Evolutionary conservation across 2,113 vertebrate genomes (phyloP), one percentile per base, ranked within the genome.

Genomic region (Corydoras sp.): DNA sequence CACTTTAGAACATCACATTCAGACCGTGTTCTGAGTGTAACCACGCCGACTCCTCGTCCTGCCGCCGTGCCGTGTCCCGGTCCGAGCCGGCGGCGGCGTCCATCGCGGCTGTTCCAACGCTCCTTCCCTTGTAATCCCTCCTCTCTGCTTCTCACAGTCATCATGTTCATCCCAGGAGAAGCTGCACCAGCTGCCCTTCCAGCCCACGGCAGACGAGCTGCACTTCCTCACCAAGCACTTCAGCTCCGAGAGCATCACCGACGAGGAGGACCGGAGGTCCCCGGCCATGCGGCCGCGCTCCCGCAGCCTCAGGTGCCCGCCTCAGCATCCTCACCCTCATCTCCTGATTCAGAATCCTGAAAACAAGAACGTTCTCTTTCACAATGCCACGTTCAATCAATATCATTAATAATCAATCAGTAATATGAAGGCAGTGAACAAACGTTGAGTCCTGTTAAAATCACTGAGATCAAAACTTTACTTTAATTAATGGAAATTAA

Each of bases 101-200:
- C 3, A 53, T 12, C 65, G 54, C 74, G 72, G 62, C 67, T 56
- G 64, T 62, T 30, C 70, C 71, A 32, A 69, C 56, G 58, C 58
- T 79, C 67, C 69, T 81, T 68, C 65, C 69, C 60, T 80, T 83
- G 87, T 90, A 90, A 90, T 86, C 84, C 84, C 84, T 88, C 86
- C 82, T 88, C 86, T 88, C 82, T 91, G 88, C 88, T 91, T 87
- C 88, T 91, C 92, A 90, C 89, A 98, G 96, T 98, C 96, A 83
- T 98, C 96, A 81, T 98, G 94, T 91, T 98, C 96, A 92, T 98
- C 96, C 82, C 96, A 98, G 91, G 96, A 98, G 88, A 96, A 96
- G 89, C 92, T 98, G 81, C 95, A 98, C 90, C 96, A 98, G 89
- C 86, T 98, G 89, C 96, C 96, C 81, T 98, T 93, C 90, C 95